Percentiles rank a stretch among this genome's conserved stretches.
Evolutionary conservation across 2,797 vertebrate species (phyloP).

Genomic region (Mormyrus hasselquistii): DNA sequence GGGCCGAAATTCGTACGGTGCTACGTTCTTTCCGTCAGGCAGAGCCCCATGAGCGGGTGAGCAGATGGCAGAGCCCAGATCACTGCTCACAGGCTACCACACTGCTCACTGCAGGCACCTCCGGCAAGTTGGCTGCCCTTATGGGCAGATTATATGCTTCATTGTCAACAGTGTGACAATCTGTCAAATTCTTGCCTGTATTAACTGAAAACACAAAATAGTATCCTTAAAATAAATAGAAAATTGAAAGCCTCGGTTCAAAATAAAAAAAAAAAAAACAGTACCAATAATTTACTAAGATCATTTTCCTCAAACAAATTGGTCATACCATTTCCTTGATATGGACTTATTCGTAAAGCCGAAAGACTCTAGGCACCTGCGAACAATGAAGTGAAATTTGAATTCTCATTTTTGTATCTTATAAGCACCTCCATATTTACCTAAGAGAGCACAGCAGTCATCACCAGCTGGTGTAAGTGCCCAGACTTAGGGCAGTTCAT

Average conservation of each 20-base stretch:
- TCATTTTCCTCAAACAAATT: neutral
- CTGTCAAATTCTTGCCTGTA: slow-evolving; percentile 54
- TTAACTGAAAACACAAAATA: slow-evolving; percentile 49
- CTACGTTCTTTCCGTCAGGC: slow-evolving; percentile 51
- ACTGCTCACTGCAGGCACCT: slow-evolving; percentile 43
- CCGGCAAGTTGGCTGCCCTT: slow-evolving; percentile 44
- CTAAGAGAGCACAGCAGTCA: slow-evolving; percentile 13
- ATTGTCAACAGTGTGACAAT: slow-evolving; percentile 40
- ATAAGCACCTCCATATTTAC: neutral
- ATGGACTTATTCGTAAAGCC: neutral
- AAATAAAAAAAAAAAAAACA: neutral
- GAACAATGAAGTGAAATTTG: neutral
- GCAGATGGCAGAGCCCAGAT: slow-evolving; percentile 67
- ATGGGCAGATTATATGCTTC: slow-evolving; percentile 43
- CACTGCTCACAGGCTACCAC: slow-evolving; percentile 63
- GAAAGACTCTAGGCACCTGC: neutral
- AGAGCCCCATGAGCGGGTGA: slow-evolving; percentile 52
- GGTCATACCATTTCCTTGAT: neutral
- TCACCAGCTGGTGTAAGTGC: neutral
- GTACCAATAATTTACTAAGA: neutral
- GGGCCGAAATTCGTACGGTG: slow-evolving; percentile 57
- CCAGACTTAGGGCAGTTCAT: neutral
- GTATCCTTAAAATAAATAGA: neutral
- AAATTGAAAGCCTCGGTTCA: neutral
- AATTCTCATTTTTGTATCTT: neutral